Evolutionary conservation across 2,797 vertebrate species (phyloP).

Genomic region (Cichlasoma orientale): DNA sequence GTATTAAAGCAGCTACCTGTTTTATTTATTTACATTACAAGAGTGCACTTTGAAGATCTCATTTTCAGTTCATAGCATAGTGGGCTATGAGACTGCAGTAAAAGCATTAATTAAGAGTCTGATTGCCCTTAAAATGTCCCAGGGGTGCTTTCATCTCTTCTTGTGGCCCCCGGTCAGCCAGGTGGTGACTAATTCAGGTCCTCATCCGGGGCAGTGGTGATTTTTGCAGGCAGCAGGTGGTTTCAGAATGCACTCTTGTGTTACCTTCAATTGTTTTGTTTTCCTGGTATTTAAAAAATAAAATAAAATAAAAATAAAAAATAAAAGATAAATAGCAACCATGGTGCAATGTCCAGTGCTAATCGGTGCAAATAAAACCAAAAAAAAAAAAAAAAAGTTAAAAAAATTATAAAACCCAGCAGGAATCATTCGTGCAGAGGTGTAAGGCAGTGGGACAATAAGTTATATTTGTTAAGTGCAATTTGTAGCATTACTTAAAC

Average conservation of each 20-base stretch:
- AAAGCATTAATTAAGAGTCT: slow-evolving; percentile 46
- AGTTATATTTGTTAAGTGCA: slow-evolving; percentile 56
- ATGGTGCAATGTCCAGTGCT: neutral
- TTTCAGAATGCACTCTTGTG: slow-evolving; percentile 14
- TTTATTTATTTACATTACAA: slow-evolving; percentile 36
- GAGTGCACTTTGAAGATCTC: slow-evolving; percentile 35
- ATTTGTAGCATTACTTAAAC: slow-evolving; percentile 56
- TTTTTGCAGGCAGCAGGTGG: slow-evolving; percentile 8
- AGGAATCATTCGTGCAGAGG: neutral
- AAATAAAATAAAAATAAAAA: too few relatives aligned
- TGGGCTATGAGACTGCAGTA: slow-evolving; percentile 1
- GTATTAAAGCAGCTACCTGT: slow-evolving; percentile 28
- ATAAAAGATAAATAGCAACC: slow-evolving; percentile 7
- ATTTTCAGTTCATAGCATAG: slow-evolving; percentile 8
- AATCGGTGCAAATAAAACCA: slow-evolving; percentile 5
- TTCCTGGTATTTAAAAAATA: neutral
- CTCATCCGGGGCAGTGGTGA: slow-evolving; percentile 3
- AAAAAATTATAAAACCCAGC: neutral
- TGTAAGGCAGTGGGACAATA: slow-evolving; percentile 20
- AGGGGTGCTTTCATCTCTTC: slow-evolving; percentile 31
- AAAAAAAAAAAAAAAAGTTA: slow-evolving; percentile 3
- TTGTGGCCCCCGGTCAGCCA: slow-evolving; percentile 4
- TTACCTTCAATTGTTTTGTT: slow-evolving; percentile 10
- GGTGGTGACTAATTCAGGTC: slow-evolving; percentile 23
- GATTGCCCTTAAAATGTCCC: slow-evolving; percentile 39